Percentiles rank a stretch among this genome's conserved stretches.
Conservation (phyloP, 2,888 invertebrate genomes). For the Drosophila histrio region DNA sequence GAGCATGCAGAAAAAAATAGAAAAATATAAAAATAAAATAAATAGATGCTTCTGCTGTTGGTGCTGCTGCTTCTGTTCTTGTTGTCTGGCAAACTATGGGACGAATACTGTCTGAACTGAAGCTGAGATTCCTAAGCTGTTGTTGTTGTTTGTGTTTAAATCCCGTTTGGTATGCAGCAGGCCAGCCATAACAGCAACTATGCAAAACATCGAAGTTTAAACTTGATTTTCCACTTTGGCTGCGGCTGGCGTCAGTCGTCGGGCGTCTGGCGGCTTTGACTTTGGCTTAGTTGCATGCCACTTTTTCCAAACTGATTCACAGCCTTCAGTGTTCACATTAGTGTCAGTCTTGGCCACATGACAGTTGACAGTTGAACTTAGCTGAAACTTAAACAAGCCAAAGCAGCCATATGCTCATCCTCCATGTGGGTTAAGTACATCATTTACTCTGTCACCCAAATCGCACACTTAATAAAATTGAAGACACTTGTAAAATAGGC, state of each 20-base stretch:
- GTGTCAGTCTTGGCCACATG: slow-evolving; percentile 60
- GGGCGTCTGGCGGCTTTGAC: slow-evolving; percentile 14
- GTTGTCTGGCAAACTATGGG: slow-evolving; percentile 55
- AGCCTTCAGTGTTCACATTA: slow-evolving; percentile 51
- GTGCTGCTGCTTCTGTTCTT: slow-evolving; percentile 23
- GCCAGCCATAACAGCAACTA: slow-evolving; percentile 33
- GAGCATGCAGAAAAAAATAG: neutral
- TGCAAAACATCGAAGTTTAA: slow-evolving; percentile 68
- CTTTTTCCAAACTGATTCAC: slow-evolving; percentile 25
- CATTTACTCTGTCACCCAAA: slow-evolving; percentile 49
- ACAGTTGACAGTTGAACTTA: slow-evolving; percentile 25
- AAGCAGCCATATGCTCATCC: slow-evolving; percentile 10
- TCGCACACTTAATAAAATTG: slow-evolving; percentile 75
- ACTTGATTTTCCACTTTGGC: slow-evolving; percentile 64
- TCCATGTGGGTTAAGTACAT: slow-evolving; percentile 7
- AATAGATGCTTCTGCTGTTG: slow-evolving; percentile 38
- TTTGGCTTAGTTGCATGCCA: slow-evolving; percentile 52
- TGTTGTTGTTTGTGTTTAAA: slow-evolving; percentile 39
- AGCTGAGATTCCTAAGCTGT: slow-evolving; percentile 56
- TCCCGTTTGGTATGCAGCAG: slow-evolving; percentile 62
- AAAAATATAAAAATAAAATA: slow-evolving; percentile 39
- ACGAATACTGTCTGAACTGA: slow-evolving; percentile 23
- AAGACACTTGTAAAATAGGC: slow-evolving; percentile 79
- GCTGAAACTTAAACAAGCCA: slow-evolving; percentile 10
- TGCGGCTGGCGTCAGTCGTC: slow-evolving; percentile 10